Evolutionary conservation across 2,113 vertebrate species (phyloP).

Genomic region (Aythya baeri): DNA sequence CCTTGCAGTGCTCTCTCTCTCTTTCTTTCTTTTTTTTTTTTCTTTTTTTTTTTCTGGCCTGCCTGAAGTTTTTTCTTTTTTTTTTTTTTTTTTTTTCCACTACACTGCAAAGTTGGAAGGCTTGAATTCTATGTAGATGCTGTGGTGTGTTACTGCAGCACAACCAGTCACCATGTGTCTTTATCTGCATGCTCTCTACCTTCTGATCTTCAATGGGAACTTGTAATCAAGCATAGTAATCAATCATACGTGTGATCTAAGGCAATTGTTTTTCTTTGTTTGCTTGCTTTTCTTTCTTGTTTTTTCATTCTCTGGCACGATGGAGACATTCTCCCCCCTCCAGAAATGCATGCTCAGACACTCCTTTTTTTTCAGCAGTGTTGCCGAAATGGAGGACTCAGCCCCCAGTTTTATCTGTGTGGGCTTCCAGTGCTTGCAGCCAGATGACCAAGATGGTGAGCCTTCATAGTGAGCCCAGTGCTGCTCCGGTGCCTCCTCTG

Average conservation of each 20-base stretch:
- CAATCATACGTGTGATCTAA: neutral
- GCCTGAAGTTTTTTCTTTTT: neutral
- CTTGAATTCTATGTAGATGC: neutral
- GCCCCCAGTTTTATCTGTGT: too few relatives aligned
- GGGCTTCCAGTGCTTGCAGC: neutral
- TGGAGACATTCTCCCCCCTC: neutral
- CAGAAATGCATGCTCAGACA: rapidly evolving
- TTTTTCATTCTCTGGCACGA: neutral
- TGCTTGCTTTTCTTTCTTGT: neutral
- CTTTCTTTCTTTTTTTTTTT: neutral
- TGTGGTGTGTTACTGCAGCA: neutral
- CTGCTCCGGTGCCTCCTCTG: neutral
- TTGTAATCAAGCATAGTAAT: neutral
- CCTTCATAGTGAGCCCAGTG: neutral
- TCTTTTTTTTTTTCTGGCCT: neutral
- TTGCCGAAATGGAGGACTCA: neutral
- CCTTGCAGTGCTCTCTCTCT: neutral
- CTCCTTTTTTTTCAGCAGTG: neutral
- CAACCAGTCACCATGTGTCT: neutral
- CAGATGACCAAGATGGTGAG: neutral
- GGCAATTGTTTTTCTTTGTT: too few relatives aligned
- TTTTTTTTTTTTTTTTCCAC: neutral
- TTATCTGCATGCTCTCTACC: neutral
- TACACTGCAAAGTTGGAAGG: neutral
- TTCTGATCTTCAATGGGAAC: neutral